Evolutionary conservation across 2,888 invertebrate species (phyloP), one percentile per base, ranked within the genome.

Genomic region (Timema podura): DNA sequence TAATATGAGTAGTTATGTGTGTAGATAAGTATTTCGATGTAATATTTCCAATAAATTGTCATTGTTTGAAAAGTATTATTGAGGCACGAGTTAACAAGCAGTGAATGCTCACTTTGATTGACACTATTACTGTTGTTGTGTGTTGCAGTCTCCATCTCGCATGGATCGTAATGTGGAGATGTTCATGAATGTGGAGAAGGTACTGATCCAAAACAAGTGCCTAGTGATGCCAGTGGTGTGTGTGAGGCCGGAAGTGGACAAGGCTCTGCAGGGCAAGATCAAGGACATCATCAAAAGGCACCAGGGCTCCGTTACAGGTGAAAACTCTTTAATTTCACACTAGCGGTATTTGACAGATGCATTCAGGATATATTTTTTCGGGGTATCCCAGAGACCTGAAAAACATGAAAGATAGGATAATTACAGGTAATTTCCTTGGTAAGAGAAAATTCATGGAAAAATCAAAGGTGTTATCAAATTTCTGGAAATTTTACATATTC

Each of bases 121-220:
- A 46, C 5, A 47, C n/a, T 5, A 66, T 7, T 68, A 2, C 59
- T 71, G 70, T 64, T 74, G 74, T 75, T 88, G 88, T 61, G 30
- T 61, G 61, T n/a, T 5, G 71, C 86, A 92, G 89, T 94, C 93
- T 76, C 93, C 95, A 2, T 92, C 93, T 3, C 89, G 95, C 49
- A 90, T 95, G 82, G 97, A 98, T 79, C 88, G 95, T 74, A 92
- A 95, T 78, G 90, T 96, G 71, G 97, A 97, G 80, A 92, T 98
- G 91, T 92, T 96, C 81, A 89, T 93, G 84, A 90, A 90, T 74
- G 92, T 95, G 70, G 95, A 96, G 79, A 91, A 94, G 74, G 87
- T 92, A 0, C 82, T 98, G 69, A 85, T 94, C 44, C 89, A 91
- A 76, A 92, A 91, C 69, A 94, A 95, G 80, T 87, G 91, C 75